These are phyloP conservation scores for Stictocephala bisonia DNA, from an alignment of 2,888 invertebrate genomes.

Conservation along the genomic window DNA sequence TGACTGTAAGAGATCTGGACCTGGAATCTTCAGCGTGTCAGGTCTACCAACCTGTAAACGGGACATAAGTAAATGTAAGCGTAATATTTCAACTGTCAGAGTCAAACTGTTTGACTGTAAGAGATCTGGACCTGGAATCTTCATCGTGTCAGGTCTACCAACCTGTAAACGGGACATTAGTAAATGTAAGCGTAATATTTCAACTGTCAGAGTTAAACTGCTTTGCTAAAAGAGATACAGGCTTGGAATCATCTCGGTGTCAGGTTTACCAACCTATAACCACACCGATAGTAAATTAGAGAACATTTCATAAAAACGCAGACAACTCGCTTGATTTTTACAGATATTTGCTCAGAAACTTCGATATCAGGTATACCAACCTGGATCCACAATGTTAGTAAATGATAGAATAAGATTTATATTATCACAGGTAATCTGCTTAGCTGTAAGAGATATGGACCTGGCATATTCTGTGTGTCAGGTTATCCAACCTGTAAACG, in stretches of 20 bases:
- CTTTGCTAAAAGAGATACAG: constrained; percentile 67
- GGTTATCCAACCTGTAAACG: no score
- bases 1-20: constrained; percentile 65
- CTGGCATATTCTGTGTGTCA: constrained; percentile 56
- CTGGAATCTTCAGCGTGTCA: constrained; percentile 56
- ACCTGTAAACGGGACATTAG: constrained; percentile 61
- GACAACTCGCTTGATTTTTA: constrained; percentile 70
- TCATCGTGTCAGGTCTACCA: constrained; percentile 59
- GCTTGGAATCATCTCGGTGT: constrained; percentile 55
- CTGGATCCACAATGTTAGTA: constrained; percentile 63
- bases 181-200: constrained; percentile 71
- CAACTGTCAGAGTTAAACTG: constrained; percentile 70
- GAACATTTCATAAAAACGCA: constrained; percentile 70
- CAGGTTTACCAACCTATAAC: constrained; percentile 62
- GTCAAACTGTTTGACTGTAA: constrained; percentile 71
- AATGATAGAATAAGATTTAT: constrained; percentile 70
- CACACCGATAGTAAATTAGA: constrained; percentile 69
- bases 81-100: constrained; percentile 70
- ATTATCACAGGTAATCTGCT: constrained; percentile 72
- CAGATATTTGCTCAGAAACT: constrained; percentile 54
- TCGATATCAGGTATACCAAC: constrained; percentile 60
- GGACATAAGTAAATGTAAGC: constrained; percentile 70
- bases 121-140: constrained; percentile 54
- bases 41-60: constrained; percentile 61
- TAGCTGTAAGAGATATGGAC: constrained; percentile 65